Evolutionary conservation across 1,140 invertebrate species (phyloP), one percentile per base, ranked within the genome.

Genomic region (Trichonephila inaurata): DNA sequence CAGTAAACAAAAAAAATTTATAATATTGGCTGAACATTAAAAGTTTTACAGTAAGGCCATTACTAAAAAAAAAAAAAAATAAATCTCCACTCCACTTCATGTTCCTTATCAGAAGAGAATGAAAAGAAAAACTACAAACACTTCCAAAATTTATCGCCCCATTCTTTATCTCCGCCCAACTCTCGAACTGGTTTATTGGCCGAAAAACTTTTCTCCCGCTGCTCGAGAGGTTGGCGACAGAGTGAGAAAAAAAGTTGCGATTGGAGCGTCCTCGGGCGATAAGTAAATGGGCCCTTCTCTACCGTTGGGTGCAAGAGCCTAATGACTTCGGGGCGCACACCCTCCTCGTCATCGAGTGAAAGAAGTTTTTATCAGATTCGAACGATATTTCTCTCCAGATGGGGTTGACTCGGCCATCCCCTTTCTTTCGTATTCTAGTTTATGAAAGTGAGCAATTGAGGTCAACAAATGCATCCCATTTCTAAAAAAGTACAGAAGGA

Each of bases 211-310:
- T 85, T 61, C n/a, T 16, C 21, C 6, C 51, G 58, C 18, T 40
- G 72, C 3, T 5, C 6, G 72, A 33, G 14, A 14, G n/a, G 83
- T 24, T 0, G 51, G 83, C 12, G 83, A 61, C 60, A 85, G 83
- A n/a, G 83, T 51, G 40, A 0, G 12, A 61, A 77, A 28, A 28
- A 77, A 85, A 85, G 18, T 85, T 85, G 51, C 21, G 58, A 85
- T 61, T 85, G 58, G 51, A 1, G 83, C 21, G 5, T 19, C 44
- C 83, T 85, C 18, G 21, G 83, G 51, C 51, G 83, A 85, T 85
- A 85, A 33, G 24, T 85, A 85, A 85, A 85, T 85, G 82, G 82
- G 82, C 82, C 58, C 82, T 85, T 16, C 82, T 72, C 69, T 28
- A 24, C 10, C 69, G 24, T 16, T 40, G 6, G 28, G 28, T 28